phyloP scores from a whole-genome alignment of 64 coral and sea anemone species.

The Pocillopora verrucosa region DNA sequence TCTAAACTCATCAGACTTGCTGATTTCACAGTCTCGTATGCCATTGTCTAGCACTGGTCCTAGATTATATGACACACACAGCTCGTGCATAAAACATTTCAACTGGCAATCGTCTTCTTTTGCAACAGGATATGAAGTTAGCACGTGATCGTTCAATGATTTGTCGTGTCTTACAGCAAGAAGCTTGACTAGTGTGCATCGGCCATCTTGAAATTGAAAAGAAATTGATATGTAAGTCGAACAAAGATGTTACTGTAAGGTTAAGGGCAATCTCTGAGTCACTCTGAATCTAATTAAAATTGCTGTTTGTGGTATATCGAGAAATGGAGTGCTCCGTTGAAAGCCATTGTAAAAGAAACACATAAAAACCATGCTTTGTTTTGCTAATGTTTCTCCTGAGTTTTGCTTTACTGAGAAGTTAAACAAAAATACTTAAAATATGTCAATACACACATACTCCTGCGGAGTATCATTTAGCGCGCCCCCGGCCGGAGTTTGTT shows the following conservation, averaged over 20 bases:
- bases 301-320: too few relatives aligned
- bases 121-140: background rate
- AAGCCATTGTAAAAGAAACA: too few relatives aligned
- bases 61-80: slow-evolving; percentile 7
- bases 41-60: background rate
- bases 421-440: too few relatives aligned
- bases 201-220: background rate
- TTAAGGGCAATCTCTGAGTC: too few relatives aligned
- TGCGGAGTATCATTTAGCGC: too few relatives aligned
- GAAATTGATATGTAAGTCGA: background rate
- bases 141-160: slow-evolving; percentile 7
- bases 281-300: too few relatives aligned
- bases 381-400: too few relatives aligned
- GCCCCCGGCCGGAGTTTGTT: too few relatives aligned
- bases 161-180: background rate
- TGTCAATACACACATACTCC: too few relatives aligned
- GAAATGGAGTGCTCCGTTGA: too few relatives aligned
- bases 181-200: background rate
- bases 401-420: too few relatives aligned
- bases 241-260: background rate
- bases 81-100: background rate
- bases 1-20: slow-evolving; percentile 17
- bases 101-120: slow-evolving; percentile 7
- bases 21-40: slow-evolving; percentile 2
- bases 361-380: too few relatives aligned